Evolutionary conservation across 2,113 vertebrate species (phyloP).

Genomic region (Propithecus coquereli): DNA sequence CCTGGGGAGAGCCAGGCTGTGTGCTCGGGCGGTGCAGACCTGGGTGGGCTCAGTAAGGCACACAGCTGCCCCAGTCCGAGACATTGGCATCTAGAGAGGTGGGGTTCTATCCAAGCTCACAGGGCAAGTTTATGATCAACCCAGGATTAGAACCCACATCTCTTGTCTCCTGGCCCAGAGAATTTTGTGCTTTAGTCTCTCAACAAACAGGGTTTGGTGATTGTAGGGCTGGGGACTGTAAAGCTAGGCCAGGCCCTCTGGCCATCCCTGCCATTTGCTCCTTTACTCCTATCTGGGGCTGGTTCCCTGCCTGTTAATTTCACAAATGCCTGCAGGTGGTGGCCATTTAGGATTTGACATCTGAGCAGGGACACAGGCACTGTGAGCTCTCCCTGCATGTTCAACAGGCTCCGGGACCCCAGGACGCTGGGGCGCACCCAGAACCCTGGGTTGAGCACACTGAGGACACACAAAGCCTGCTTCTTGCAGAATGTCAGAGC

Average conservation of each 20-base stretch:
- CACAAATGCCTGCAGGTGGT: not conserved
- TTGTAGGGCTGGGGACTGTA: not conserved
- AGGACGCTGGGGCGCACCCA: too few species aligned
- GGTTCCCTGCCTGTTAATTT: accelerated
- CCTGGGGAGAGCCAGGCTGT: not conserved
- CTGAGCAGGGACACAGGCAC: not conserved
- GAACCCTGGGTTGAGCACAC: accelerated
- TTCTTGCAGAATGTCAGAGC: not conserved
- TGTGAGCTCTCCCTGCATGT: too few species aligned
- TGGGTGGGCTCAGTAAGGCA: not conserved
- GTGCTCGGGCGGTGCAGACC: not conserved
- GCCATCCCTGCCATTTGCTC: not conserved
- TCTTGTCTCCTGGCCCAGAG: not conserved
- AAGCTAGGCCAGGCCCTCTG: not conserved
- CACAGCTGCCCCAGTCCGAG: accelerated
- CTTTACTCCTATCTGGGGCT: not conserved
- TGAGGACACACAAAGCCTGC: not conserved
- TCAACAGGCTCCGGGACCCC: not conserved
- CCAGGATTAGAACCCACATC: not conserved
- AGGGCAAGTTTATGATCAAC: not conserved
- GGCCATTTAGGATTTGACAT: not conserved
- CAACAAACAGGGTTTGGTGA: not conserved
- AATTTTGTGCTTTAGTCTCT: not conserved
- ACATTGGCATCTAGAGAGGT: too few species aligned
- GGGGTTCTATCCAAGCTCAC: not conserved